phyloP scores from a whole-genome alignment of 2,113 vertebrate species.

The Ailurus styani region DNA sequence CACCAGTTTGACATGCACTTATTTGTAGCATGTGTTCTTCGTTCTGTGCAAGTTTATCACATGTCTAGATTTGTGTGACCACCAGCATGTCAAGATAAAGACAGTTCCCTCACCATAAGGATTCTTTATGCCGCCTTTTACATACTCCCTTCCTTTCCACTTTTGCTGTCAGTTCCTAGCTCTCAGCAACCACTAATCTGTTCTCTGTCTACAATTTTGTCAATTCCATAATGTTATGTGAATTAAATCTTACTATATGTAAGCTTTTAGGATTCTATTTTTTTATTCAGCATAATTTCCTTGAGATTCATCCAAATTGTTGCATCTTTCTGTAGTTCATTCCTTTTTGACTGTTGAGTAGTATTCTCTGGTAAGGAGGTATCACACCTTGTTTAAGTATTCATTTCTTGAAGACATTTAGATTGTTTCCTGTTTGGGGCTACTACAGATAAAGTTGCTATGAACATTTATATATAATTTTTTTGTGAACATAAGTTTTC shows the following conservation, averaged over 20 bases:
- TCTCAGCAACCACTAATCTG: neutral
- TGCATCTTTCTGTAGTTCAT: neutral
- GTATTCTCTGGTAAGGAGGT: neutral
- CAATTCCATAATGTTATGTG: neutral
- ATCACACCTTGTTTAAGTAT: neutral
- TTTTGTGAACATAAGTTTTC: neutral
- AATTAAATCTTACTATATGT: neutral
- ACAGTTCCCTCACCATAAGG: neutral
- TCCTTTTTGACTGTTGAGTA: neutral
- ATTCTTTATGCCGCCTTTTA: neutral
- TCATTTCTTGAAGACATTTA: neutral
- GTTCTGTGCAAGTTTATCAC: neutral
- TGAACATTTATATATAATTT: neutral
- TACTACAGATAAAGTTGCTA: neutral
- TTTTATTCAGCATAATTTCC: neutral
- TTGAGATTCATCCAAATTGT: neutral
- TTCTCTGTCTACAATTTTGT: neutral
- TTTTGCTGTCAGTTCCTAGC: neutral
- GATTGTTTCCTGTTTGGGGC: neutral
- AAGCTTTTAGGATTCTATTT: neutral
- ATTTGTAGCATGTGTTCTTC: neutral
- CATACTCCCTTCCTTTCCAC: neutral
- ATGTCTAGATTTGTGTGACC: neutral
- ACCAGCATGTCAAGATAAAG: neutral
- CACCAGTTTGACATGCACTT: neutral